Evolutionary conservation across 2,888 invertebrate species (phyloP), one percentile per base, ranked within the genome.

Genomic region (Ormyrus nitidulus): DNA sequence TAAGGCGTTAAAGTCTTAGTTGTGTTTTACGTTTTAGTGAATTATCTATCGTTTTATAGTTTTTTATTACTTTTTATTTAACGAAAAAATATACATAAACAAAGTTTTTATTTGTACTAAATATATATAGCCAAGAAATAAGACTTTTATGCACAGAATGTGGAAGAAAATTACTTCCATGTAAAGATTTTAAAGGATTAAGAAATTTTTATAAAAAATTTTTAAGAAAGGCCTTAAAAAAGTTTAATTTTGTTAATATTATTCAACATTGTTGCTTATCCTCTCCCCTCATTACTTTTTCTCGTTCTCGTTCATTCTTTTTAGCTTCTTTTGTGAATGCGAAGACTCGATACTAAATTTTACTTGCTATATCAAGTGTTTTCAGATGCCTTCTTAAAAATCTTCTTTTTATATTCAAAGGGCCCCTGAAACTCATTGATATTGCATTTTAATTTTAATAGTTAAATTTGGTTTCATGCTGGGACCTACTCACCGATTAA

Each of bases 1-100:
- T 73, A 72, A 76, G 61, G 54, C 68, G 53, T 69, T 77, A n/a
- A 69, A 76, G 65, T 76, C 65, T 79, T 79, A 81, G 62, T 79
- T 76, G 58, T 68, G 53, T 78, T 66, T 68, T 75, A 77, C 53
- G 34, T 69, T 66, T 76, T 53, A 74, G 59, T 54, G 11, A 61
- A 49, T 76, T 62, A 61, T 64, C 54, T 72, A 46, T 69, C 59
- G 75, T 78, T 76, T 78, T 69, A 48, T 79, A 76, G 9, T 81
- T 72, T 64, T 62, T 80, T 78, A 70, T 74, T 70, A 73, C 53
- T 70, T 58, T 75, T 9, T 73, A 68, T 72, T 68, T 59, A 69
- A 75, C 1, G 19, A 49, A 51, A 8, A 61, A 54, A 58, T 68
- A 66, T 58, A 46, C 48, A 58, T 62, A 68, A 56, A 65, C n/a